Base-by-base conservation (phyloP, 2,888 invertebrate species). In the Caenorhabditis sp. region DNA sequence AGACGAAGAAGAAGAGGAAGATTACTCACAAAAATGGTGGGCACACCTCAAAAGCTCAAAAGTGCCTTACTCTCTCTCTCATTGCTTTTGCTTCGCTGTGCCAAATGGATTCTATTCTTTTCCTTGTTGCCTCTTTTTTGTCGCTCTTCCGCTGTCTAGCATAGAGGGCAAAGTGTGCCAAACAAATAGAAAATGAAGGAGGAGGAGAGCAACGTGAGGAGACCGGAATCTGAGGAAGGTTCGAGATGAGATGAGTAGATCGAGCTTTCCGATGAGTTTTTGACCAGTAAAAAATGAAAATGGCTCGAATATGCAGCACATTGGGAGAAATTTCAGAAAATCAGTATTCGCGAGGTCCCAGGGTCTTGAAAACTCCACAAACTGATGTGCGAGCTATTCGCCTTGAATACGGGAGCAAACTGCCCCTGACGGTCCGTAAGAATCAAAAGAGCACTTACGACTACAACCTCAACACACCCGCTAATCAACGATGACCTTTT, bases 121-220 rank as follows among this genome's bases (percentile, higher is more conserved):
- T 7, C 19, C 61, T 61, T 51, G 44, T 49, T 6, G 22, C 5
- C 12, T 38, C 47, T 59, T 49, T 59, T 47, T 56, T 26, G 16
- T 22, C 19, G 41, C 59, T 64, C 41, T 56, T 59, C 66, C 44
- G 58, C 22, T 56, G 49, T 56, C 64, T 73, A 26, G 35, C 51
- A 22, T 41, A 63, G 61, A 51, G 74, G 74, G 74, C 74, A 75
- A 75, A 75, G 74, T 66, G 74, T 75, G 74, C 74, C 44, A 44
- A 75, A 66, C 74, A 75, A 75, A 75, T 47, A 75, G 66, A 66
- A 47, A 64, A 63, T 41, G 49, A 61, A 51, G 51, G 41, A 44
- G 64, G 63, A 41, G 24, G 24, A 63, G 44, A 63, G 44, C 44
- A 10, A 38, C 38, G 41, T 12, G 41, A 24, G 26, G 19, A 47